Evolutionary conservation across 1,140 invertebrate species (phyloP).

Genomic region (Chelonus insularis): DNA sequence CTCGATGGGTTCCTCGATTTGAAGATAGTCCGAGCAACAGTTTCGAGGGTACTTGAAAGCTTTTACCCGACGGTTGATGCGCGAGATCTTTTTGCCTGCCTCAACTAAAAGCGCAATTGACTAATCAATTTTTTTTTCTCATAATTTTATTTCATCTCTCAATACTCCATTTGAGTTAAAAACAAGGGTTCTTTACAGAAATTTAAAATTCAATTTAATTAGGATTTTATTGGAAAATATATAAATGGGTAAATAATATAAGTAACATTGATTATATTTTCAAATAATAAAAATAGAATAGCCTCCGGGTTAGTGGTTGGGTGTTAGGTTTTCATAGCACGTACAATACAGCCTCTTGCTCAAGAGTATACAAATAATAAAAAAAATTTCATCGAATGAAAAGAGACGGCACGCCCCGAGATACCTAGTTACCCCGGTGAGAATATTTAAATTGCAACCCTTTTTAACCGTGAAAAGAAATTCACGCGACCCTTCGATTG

Average conservation of each 20-base stretch:
- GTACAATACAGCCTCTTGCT: slow-evolving; percentile 47
- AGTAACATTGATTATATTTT: too few relatives aligned
- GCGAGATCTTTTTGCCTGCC: slow-evolving; percentile 29
- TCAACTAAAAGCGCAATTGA: background rate
- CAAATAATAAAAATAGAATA: slow-evolving; percentile 52
- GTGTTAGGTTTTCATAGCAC: slow-evolving; percentile 53
- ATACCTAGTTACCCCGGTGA: slow-evolving; percentile 57
- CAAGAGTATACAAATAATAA: slow-evolving; percentile 57
- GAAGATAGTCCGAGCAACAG: slow-evolving; percentile 47
- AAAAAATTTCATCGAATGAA: slow-evolving; percentile 33
- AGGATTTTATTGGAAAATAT: too few relatives aligned
- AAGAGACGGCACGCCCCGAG: slow-evolving; percentile 36
- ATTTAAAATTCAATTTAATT: too few relatives aligned
- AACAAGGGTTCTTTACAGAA: too few relatives aligned
- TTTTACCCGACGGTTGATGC: slow-evolving; percentile 33
- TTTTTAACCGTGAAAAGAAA: slow-evolving; percentile 53
- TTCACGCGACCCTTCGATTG: slow-evolving; percentile 58
- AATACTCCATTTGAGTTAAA: background rate
- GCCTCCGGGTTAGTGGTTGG: slow-evolving; percentile 52
- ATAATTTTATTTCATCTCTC: slow-evolving; percentile 1
- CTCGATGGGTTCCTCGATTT: slow-evolving; percentile 57
- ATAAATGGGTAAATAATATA: too few relatives aligned
- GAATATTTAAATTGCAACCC: slow-evolving; percentile 61
- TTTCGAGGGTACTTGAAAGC: slow-evolving; percentile 48
- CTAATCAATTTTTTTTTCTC: slow-evolving; percentile 31